Base-by-base conservation (phyloP, 2,113 vertebrate species). In the Perognathus longimembris region DNA sequence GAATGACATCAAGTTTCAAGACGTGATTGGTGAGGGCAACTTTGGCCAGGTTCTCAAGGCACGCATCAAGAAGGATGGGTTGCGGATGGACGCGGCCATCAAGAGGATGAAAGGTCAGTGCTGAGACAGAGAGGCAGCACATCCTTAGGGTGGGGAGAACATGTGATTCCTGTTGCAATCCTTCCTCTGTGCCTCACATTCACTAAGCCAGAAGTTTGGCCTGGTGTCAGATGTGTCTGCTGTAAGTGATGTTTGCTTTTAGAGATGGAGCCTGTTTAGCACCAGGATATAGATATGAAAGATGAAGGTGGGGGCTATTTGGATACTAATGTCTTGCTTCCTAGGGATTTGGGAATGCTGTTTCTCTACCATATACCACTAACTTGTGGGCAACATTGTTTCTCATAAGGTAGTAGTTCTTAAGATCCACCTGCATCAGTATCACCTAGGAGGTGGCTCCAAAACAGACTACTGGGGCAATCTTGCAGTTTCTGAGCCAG, bases 1-100 rank as follows among this genome's bases (percentile, higher is more conserved):
- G 99, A 98, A 98, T 83, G 99, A 99, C 96, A 99, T 99, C 93
- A 99, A 99, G 97, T 99, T 99, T 98, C 98, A 99, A 97, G 99
- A 99, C 90, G 98, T 99, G 95, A 99, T 99, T 9, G 99, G 99
- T 50, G 99, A 99, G 96, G 99, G 99, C 40, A 99, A 99, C 95
- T 99, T 99, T 71, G 98, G 99, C 69, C 99, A 99, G 97, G 99
- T 99, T 70, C 97, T 99, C 66, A 99, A 99, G 96, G 99, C 99
- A 8, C 98, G 98, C 81, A 99, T 99, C 85, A 99, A 99, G 97
- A 99, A 99, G 95, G 98, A 99, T 67, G 99, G 99, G 8, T 97
- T 99, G 93, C 98, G 98, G 89, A 99, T 99, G 98, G 98, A 99
- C 0, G 99, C 98, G 34, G 99, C 99, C 2, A 99, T 99, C 93